These are phyloP conservation scores for Drosophila carrolli DNA, from an alignment of 1,140 invertebrate genomes.

Conservation along the genomic window DNA sequence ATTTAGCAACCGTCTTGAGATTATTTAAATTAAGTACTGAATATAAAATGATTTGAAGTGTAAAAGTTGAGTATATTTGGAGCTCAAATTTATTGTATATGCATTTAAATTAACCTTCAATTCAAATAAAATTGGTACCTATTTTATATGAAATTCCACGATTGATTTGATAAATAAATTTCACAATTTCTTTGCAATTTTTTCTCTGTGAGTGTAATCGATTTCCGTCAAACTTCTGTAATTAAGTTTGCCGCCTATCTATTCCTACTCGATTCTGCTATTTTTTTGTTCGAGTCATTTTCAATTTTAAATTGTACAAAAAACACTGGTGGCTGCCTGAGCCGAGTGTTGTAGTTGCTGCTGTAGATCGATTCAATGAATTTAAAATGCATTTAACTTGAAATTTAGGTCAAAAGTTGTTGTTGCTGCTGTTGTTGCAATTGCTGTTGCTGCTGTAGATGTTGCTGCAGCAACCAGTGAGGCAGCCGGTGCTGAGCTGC, in stretches of 20 bases:
- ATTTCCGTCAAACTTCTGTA: constrained; percentile 6
- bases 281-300: constrained; percentile 24
- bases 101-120: too few species aligned
- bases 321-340: constrained; percentile 24
- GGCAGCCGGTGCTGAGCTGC: constrained; percentile 30
- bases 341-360: constrained; percentile 34
- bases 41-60: not conserved
- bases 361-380: constrained; percentile 80
- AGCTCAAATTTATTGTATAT: too few species aligned
- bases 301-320: constrained; percentile 70
- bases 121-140: too few species aligned
- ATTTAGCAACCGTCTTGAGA: too few species aligned
- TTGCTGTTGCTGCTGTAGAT: constrained; percentile 25
- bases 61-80: too few species aligned
- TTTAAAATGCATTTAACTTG: constrained; percentile 82
- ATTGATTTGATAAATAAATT: not conserved
- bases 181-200: not conserved
- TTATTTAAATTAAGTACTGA: too few species aligned
- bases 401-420: constrained; percentile 82
- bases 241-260: constrained; percentile 24
- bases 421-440: constrained; percentile 51
- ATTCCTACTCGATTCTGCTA: constrained; percentile 8
- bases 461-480: constrained; percentile 6
- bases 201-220: constrained; percentile 23
- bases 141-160: not conserved